phyloP scores from a whole-genome alignment of 2,888 invertebrate species.

The Mongoloraphidia duomilia region DNA sequence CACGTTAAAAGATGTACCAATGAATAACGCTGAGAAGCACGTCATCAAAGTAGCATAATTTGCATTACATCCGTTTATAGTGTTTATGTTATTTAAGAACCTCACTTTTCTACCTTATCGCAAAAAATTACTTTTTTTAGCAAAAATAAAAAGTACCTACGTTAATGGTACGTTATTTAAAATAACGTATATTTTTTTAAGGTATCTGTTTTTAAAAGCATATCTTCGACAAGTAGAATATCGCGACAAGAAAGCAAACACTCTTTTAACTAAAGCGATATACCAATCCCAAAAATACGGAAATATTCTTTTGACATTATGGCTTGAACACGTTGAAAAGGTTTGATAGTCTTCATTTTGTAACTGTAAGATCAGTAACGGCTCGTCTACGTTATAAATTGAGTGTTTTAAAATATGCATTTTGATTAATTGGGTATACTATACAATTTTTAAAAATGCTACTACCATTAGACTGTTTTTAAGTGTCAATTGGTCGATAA shows the following conservation, averaged over 20 bases:
- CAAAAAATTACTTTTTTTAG: no score
- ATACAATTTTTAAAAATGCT: background rate
- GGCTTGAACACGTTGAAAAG: slow-evolving; percentile 37
- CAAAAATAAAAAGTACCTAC: no score
- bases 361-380: background rate
- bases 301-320: slow-evolving; percentile 30
- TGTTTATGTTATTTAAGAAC: no score
- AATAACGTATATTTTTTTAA: slow-evolving; percentile 20
- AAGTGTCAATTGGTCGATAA: no score
- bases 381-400: background rate
- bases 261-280: slow-evolving; percentile 28
- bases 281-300: slow-evolving; percentile 26
- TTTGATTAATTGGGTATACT: background rate
- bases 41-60: no score
- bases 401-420: background rate
- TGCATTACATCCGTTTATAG: no score
- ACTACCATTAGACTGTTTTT: background rate
- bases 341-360: slow-evolving; percentile 23
- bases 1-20: no score
- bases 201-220: slow-evolving; percentile 35
- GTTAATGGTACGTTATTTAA: no score
- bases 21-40: no score
- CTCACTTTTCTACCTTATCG: no score
- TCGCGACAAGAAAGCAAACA: slow-evolving; percentile 28
- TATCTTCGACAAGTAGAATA: slow-evolving; percentile 35